A percentile compares a stretch with the other conserved stretches of the same genome.
phyloP scores from a whole-genome alignment of 2,888 invertebrate genomes.

The Apamea sordens region DNA sequence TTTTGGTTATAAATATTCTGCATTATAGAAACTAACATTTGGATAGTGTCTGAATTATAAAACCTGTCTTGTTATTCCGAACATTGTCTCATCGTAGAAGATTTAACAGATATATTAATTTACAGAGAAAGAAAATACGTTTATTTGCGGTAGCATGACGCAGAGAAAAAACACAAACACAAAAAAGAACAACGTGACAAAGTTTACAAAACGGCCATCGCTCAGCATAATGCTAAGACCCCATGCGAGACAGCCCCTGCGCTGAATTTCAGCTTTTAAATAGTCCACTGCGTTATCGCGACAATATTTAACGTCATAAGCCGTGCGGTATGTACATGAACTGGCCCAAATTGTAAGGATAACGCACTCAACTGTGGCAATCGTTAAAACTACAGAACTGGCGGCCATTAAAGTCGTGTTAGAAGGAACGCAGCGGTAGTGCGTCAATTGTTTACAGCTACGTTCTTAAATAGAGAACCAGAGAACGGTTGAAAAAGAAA shows the following conservation, averaged over 20 bases:
- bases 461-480: conserved; percentile 27
- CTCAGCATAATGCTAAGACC: not conserved
- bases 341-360: conserved; percentile 46
- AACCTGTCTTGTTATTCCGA: not conserved
- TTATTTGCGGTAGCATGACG: not conserved
- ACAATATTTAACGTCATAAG: not conserved
- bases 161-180: not conserved
- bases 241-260: not conserved
- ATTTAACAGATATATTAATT: not conserved
- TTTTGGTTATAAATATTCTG: not conserved
- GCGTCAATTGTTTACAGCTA: conserved; percentile 38
- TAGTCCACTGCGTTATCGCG: not conserved
- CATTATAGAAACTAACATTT: not conserved
- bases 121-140: too few species aligned
- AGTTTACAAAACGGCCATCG: not conserved
- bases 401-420: conserved; percentile 57
- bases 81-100: not conserved
- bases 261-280: not conserved
- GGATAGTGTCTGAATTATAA: not conserved
- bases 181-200: not conserved
- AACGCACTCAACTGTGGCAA: conserved; percentile 37
- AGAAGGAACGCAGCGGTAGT: conserved; percentile 24
- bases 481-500: not conserved
- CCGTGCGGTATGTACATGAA: conserved; percentile 24
- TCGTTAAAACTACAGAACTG: conserved; percentile 50